A percentile compares a stretch with the other conserved stretches of the same genome.
Conservation (phyloP, 2,888 invertebrate genomes). For the Leucoptera coffeella region DNA sequence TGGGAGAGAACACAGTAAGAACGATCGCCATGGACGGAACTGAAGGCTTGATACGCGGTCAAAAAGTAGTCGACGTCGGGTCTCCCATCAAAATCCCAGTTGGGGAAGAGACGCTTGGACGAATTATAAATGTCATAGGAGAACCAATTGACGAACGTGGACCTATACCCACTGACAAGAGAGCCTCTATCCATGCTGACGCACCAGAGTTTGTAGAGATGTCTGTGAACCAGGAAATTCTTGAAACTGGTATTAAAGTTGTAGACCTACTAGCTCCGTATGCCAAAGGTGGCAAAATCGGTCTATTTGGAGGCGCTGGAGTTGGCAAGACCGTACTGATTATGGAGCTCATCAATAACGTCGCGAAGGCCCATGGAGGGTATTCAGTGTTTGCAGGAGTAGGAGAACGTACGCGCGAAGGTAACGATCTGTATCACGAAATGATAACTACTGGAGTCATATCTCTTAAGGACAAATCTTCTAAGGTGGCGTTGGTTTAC, state of each 20-base stretch:
- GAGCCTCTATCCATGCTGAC: conserved; percentile 84
- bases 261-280: conserved; percentile 91
- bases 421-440: conserved; percentile 93
- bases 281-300: conserved; percentile 89
- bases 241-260: conserved; percentile 81
- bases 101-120: conserved; percentile 82
- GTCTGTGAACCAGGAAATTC: conserved; percentile 90
- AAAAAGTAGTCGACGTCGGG: conserved; percentile 75
- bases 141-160: conserved; percentile 79
- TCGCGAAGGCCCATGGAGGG: conserved; percentile 92
- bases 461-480: conserved; percentile 80
- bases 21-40: conserved; percentile 95
- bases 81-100: conserved; percentile 90
- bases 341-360: conserved; percentile 94
- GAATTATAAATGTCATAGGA: conserved; percentile 93
- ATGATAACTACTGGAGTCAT: conserved; percentile 95
- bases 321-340: conserved; percentile 94
- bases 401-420: conserved; percentile 92
- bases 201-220: conserved; percentile 92
- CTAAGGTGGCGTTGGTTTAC: conserved; percentile 90
- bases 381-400: conserved; percentile 96
- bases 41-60: conserved; percentile 84
- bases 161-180: conserved; percentile 73
- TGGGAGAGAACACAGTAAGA: conserved; percentile 75
- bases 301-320: conserved; percentile 88